Conservation (phyloP, 2,113 vertebrate species). For the Chionis minor region DNA sequence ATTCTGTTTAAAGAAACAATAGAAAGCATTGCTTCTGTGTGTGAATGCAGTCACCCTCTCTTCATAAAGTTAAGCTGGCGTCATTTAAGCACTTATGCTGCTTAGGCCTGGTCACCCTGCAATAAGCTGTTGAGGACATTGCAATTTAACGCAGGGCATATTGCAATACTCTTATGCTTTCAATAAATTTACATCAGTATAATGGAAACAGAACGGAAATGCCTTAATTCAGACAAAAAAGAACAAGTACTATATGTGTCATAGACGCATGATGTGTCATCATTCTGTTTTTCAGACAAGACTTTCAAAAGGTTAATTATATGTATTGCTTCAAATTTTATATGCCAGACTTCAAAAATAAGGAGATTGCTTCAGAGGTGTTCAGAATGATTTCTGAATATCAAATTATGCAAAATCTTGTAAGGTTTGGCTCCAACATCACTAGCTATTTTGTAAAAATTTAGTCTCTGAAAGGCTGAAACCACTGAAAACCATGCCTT, state of each 20-base stretch:
- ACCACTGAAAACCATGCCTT: neutral
- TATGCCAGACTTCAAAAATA: neutral
- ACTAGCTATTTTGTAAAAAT: neutral
- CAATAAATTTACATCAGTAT: neutral
- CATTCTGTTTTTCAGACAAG: neutral
- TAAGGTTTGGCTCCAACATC: neutral
- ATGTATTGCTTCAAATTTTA: neutral
- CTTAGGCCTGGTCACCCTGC: neutral
- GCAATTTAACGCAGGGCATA: neutral
- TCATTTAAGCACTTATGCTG: neutral
- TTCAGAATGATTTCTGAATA: neutral
- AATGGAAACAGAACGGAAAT: slow-evolving; percentile 1
- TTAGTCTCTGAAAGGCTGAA: neutral
- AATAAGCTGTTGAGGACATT: neutral
- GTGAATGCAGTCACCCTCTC: neutral
- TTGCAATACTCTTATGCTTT: neutral
- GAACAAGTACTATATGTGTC: neutral
- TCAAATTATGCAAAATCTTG: neutral
- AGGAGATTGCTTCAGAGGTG: neutral
- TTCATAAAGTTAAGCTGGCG: neutral
- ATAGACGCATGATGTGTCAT: neutral
- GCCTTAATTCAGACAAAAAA: neutral
- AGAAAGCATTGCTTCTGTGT: neutral
- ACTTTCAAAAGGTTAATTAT: slow-evolving; percentile 18
- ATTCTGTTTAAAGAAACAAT: neutral